These are phyloP conservation scores for Pseudorasbora parva DNA, from an alignment of 2,113 vertebrate species.

Conservation along the genomic window DNA sequence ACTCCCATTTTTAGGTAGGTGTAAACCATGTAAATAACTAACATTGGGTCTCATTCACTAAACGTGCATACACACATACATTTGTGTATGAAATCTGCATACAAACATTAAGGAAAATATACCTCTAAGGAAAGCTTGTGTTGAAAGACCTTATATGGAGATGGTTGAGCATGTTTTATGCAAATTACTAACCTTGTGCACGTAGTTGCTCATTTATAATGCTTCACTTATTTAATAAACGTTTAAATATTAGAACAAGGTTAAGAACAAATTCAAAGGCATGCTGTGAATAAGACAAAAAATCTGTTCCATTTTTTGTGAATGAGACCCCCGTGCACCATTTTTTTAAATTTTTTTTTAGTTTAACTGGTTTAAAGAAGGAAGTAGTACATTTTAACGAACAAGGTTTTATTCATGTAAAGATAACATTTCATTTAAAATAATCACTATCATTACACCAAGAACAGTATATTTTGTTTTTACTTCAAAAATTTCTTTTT, in stretches of 20 bases:
- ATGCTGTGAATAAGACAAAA: too few relatives aligned
- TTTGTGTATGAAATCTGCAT: neutral
- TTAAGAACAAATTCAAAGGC: too few relatives aligned
- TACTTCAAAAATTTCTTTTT: neutral
- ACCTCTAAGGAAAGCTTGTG: neutral
- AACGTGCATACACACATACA: neutral
- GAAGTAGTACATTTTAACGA: neutral
- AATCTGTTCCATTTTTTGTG: neutral
- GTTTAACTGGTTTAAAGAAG: neutral
- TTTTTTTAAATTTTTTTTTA: neutral
- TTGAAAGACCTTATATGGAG: neutral
- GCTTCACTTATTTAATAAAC: neutral
- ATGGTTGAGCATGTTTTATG: neutral
- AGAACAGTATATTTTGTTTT: neutral
- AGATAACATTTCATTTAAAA: neutral
- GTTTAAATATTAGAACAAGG: neutral
- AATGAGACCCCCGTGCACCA: neutral
- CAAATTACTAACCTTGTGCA: neutral
- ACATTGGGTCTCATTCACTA: neutral
- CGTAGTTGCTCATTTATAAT: neutral
- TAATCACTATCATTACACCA: neutral
- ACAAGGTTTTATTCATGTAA: neutral
- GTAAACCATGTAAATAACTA: neutral
- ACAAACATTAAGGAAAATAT: too few relatives aligned
- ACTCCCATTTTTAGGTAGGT: slow-evolving; percentile 76